A percentile compares a stretch with the other conserved stretches of the same genome.
Evolutionary conservation across 2,797 vertebrate species (phyloP).

Genomic region (Coluber constrictor): DNA sequence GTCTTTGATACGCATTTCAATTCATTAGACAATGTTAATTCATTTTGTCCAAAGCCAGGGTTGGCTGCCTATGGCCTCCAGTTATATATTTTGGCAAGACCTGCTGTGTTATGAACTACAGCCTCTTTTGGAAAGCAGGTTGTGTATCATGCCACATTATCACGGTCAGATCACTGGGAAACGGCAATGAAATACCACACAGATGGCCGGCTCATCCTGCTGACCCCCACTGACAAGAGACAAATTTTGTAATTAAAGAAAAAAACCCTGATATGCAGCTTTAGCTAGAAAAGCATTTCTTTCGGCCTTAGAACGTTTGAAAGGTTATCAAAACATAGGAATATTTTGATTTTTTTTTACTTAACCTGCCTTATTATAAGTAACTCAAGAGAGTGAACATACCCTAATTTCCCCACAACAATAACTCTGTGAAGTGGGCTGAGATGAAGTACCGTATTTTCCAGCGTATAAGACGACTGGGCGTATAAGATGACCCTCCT

Average conservation of each 20-base stretch:
- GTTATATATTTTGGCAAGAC: neutral
- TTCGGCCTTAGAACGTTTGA: neutral
- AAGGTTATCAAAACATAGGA: neutral
- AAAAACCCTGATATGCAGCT: neutral
- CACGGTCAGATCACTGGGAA: neutral
- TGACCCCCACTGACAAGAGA: too few species aligned
- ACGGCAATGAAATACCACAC: neutral
- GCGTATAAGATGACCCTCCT: too few species aligned
- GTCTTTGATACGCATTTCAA: neutral
- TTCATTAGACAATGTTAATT: conserved; percentile 10
- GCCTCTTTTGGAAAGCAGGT: neutral
- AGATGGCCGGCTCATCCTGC: neutral
- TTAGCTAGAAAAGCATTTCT: neutral
- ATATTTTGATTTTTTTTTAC: neutral
- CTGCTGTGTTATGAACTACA: neutral
- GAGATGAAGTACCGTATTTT: too few species aligned
- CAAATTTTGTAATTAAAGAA: neutral
- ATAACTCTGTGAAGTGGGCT: neutral
- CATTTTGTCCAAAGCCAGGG: neutral
- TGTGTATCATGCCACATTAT: neutral
- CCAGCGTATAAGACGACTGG: too few species aligned
- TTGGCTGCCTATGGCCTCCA: neutral
- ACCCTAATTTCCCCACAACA: neutral
- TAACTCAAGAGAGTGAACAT: neutral
- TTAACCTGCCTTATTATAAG: neutral